phyloP scores from a whole-genome alignment of 2,888 invertebrate species.

The Noctuana brunneofusca region DNA sequence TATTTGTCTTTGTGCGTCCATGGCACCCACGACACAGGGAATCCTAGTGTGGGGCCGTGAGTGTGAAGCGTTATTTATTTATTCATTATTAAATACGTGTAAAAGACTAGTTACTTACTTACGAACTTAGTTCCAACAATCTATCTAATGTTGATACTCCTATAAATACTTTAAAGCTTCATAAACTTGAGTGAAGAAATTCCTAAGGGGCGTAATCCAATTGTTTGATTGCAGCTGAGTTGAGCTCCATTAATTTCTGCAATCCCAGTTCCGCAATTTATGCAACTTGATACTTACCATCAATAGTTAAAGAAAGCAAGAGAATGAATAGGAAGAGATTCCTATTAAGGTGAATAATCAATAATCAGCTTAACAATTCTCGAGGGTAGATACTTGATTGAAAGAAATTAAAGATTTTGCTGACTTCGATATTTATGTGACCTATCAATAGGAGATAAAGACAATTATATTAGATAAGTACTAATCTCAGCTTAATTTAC shows the following conservation, averaged over 20 bases:
- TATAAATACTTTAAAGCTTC: not conserved
- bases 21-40: no score
- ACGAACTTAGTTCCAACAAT: not conserved
- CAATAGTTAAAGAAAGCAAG: slow-evolving; percentile 21
- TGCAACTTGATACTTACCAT: slow-evolving; percentile 27
- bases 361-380: slow-evolving; percentile 15
- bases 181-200: not conserved
- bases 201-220: slow-evolving; percentile 11
- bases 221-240: slow-evolving; percentile 13
- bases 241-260: slow-evolving; percentile 22
- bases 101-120: no score
- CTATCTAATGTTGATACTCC: not conserved
- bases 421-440: not conserved
- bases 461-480: not conserved
- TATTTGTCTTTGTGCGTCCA: no score
- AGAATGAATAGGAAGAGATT: slow-evolving; percentile 17
- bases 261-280: slow-evolving; percentile 28
- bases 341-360: slow-evolving; percentile 20
- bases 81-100: no score
- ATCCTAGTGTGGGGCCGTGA: no score
- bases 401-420: slow-evolving; percentile 13
- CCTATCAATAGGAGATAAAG: not conserved
- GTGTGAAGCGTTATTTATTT: no score
- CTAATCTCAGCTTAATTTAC: not conserved
- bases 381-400: slow-evolving; percentile 23